Percentiles rank a stretch among this genome's conserved stretches.
These are phyloP conservation scores for Colletes collaris DNA, from an alignment of 2,888 invertebrate species.

Conservation along the genomic window DNA sequence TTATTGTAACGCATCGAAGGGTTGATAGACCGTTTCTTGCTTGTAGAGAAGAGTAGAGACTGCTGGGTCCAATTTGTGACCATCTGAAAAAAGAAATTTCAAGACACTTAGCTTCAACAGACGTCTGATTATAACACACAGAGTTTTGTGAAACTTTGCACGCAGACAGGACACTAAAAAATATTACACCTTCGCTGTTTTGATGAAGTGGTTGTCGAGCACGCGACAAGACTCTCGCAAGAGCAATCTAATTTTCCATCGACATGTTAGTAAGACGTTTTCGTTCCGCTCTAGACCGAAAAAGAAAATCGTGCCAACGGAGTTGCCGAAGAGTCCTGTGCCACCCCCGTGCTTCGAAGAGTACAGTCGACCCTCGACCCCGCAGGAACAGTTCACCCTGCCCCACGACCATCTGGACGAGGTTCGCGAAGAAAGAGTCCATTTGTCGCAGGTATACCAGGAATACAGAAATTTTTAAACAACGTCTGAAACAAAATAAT, in stretches of 20 bases:
- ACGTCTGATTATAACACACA: no score
- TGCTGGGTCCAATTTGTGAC: no score
- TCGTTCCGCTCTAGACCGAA: conserved; percentile 48
- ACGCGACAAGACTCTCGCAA: conserved; percentile 21
- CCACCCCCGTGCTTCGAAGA: conserved; percentile 75
- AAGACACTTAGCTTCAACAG: no score
- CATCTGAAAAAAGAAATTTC: no score
- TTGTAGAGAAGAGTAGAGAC: no score
- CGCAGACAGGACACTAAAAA: no score
- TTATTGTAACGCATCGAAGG: no score
- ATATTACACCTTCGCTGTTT: no score
- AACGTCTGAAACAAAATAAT: no score
- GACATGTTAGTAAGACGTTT: conserved; percentile 26
- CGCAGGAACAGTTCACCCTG: conserved; percentile 71
- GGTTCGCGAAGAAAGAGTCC: conserved; percentile 79
- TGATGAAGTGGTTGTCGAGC: conserved; percentile 47
- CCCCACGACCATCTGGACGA: conserved; percentile 80
- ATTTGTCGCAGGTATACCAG: conserved; percentile 78
- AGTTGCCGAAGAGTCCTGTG: conserved; percentile 81
- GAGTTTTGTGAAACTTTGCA: no score
- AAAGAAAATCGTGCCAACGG: conserved; percentile 72
- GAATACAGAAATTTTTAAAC: background rate
- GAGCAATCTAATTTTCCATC: background rate
- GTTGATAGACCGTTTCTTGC: no score
- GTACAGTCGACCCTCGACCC: conserved; percentile 60